Conservation (phyloP, 2,888 invertebrate genomes). For the Lagria hirta region DNA sequence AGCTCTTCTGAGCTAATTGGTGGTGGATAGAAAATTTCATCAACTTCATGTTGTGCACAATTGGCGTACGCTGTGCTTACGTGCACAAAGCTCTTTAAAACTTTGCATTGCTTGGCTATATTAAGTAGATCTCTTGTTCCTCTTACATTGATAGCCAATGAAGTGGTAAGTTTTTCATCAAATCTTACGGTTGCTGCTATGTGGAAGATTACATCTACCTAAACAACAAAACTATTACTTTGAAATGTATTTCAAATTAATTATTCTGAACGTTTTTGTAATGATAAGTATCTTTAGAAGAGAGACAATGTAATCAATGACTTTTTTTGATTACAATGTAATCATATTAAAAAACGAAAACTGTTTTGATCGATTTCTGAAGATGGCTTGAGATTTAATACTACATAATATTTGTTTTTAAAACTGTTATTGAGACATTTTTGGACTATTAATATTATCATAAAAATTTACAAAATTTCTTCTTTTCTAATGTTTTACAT, state of each 20-base stretch:
- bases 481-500: no score
- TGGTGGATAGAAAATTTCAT: constrained; percentile 55
- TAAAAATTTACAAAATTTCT: no score
- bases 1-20: constrained; percentile 54
- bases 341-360: no score
- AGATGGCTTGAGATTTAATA: no score
- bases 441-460: no score
- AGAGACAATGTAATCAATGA: no score
- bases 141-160: constrained; percentile 56
- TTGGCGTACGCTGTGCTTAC: constrained; percentile 43
- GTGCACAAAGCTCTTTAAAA: constrained; percentile 54
- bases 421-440: background rate
- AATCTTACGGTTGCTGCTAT: constrained; percentile 60
- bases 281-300: no score
- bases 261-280: no score
- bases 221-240: background rate
- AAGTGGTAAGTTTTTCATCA: constrained; percentile 56
- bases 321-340: no score
- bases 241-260: background rate
- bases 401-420: no score
- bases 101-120: constrained; percentile 57
- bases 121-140: constrained; percentile 55
- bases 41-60: constrained; percentile 35
- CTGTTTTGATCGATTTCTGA: no score
- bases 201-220: constrained; percentile 33